Evolutionary conservation across 2,113 vertebrate genomes (phyloP), one percentile per base, ranked within the genome.

Genomic region (Rhinoderma darwinii): DNA sequence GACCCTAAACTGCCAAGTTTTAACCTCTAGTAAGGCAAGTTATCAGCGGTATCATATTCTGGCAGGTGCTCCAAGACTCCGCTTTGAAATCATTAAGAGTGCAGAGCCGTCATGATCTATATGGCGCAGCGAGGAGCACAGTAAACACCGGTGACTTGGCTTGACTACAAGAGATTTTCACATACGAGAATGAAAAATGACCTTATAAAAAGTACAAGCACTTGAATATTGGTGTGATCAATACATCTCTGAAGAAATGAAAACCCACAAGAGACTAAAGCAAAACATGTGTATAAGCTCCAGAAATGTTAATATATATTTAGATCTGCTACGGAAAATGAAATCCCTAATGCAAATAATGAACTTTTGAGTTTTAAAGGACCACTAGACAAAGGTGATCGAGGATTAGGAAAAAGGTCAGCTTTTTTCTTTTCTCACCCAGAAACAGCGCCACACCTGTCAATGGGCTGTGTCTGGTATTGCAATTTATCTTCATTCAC

Each of bases 61-160:
- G 76, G 76, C 50, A 79, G 20, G 50, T 35, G 50, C 32, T 35
- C n/a, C 44, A 54, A 44, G 17, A 78, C 18, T 6, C 14, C 9
- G 51, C 51, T 80, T 51, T 35, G 51, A 80, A 80, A 59, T 80
- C 51, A 59, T 39, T 59, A 20, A 41, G 47, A 80, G 51, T 11
- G 35, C 78, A 81, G 51, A n/a, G 78, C 35, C 50, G 37, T 20
- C 9, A 27, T 2, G 10, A 15, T 75, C 41, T 70, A 44, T 17
- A 27, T 3, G 1, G 18, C 6, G 37, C 37, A 27, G 39, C 5
- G 41, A 6, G 1, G 12, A 77, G n/a, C 43, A 1, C 25, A 30
- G 25, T 8, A 75, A 75, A 41, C 70, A 12, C 41, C 6, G 22
- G 20, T 15, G 44, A 43, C 73, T 75, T 47, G 12, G 39, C 39